Conservation (phyloP, 2,888 invertebrate genomes). For the Norana najaformis region DNA sequence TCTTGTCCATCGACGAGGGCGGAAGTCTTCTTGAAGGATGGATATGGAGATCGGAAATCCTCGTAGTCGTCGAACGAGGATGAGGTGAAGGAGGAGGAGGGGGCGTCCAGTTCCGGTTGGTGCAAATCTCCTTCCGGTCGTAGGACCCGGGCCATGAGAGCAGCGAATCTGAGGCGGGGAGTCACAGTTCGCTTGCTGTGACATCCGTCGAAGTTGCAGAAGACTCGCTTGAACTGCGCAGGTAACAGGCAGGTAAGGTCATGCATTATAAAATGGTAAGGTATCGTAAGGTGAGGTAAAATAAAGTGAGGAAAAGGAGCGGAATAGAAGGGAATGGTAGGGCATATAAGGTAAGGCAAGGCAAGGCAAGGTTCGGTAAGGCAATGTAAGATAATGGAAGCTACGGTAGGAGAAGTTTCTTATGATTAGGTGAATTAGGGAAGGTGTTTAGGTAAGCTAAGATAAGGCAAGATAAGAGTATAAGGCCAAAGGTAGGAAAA, state of each 20-base stretch:
- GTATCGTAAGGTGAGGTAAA: too few species aligned
- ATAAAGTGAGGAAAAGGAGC: too few species aligned
- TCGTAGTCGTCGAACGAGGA: not conserved
- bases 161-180: not conserved
- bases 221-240: slow-evolving; percentile 25
- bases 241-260: not conserved
- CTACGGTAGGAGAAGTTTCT: too few species aligned
- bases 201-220: slow-evolving; percentile 31
- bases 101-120: not conserved
- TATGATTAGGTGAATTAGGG: too few species aligned
- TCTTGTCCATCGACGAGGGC: not conserved
- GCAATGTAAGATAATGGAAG: too few species aligned
- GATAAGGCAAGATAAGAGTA: too few species aligned
- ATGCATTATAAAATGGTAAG: too few species aligned
- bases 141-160: not conserved
- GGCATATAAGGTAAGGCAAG: too few species aligned
- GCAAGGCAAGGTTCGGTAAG: too few species aligned
- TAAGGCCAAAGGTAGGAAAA: too few species aligned
- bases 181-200: slow-evolving; percentile 24
- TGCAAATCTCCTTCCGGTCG: not conserved
- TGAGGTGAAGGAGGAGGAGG: not conserved
- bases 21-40: slow-evolving; percentile 2
- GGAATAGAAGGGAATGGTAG: too few species aligned
- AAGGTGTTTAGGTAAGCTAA: too few species aligned
- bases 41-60: not conserved